Evolutionary conservation across 2,797 vertebrate species (phyloP).

Genomic region (Paratrypauchen microcephalus): DNA sequence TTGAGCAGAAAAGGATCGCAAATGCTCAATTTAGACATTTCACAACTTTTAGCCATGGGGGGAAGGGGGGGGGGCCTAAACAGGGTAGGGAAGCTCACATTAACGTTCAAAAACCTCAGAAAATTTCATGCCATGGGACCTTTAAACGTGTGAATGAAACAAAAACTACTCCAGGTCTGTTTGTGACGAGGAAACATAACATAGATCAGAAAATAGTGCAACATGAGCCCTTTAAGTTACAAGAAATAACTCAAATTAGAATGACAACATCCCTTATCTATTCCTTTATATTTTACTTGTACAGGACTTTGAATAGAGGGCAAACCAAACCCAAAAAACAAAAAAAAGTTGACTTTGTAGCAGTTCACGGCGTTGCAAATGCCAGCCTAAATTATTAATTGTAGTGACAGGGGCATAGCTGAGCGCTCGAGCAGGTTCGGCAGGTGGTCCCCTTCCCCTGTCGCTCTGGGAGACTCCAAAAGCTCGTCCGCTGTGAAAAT

Average conservation of each 20-base stretch:
- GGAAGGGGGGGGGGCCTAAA: no score
- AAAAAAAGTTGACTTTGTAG: slow-evolving; percentile 17
- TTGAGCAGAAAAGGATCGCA: no score
- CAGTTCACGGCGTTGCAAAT: slow-evolving; percentile 31
- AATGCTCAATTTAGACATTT: no score
- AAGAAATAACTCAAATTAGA: not conserved
- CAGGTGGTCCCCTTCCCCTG: slow-evolving; percentile 16
- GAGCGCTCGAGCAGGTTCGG: slow-evolving; percentile 15
- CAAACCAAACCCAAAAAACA: not conserved
- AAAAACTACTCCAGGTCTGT: no score
- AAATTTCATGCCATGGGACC: no score
- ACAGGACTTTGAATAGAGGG: not conserved
- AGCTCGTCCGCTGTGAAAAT: slow-evolving; percentile 18
- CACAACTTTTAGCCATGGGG: no score
- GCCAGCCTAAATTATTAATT: slow-evolving; percentile 48
- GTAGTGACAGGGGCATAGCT: slow-evolving; percentile 10
- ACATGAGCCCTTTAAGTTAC: no score
- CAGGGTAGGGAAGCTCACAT: no score
- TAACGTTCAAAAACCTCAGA: no score
- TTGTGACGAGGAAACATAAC: no score
- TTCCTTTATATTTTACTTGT: slow-evolving; percentile 10
- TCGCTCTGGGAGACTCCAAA: slow-evolving; percentile 18
- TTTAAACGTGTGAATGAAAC: no score
- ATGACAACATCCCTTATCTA: not conserved
- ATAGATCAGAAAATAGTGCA: no score